Evolutionary conservation across 2,797 vertebrate species (phyloP), one percentile per base, ranked within the genome.

Genomic region (Tolypeutes matacus): DNA sequence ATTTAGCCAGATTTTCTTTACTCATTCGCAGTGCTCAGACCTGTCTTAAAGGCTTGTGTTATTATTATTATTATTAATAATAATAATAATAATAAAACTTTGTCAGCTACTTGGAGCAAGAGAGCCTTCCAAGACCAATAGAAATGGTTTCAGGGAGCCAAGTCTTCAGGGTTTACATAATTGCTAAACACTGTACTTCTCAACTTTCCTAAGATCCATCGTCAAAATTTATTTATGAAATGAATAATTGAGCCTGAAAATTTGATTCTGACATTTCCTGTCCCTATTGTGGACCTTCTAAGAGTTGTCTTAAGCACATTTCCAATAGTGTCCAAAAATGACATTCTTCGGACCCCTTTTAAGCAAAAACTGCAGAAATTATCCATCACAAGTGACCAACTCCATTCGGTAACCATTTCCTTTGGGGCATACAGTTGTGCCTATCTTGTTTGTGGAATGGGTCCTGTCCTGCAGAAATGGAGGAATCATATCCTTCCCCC

Each of bases 141-240:
- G 76, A 94, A 97, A 97, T 53, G 39, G 27, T 89, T 96, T 81
- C 15, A 77, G 82, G 96, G 90, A 97, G 96, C 96, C 96, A 97
- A 96, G 94, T 85, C 87, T 94, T 97, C 67, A 81, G 92, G 96
- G 75, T 89, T 15, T 96, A 78, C 80, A 67, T 93, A 97, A 96
- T 94, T 97, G 46, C 88, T 97, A 80, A 83, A 87, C 93, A 94
- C 76, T 87, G 91, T 94, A 86, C 75, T 95, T 90, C 93, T 98
- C 82, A 60, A 93, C 96, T 98, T 97, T 97, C 95, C 39, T 89
- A 96, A 97, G 94, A 31, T 58, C 89, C 95, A 95, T 97, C 96
- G 97, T 89, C 86, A 96, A 87, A 85, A 89, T 97, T 96, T 92
- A 95, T 86, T 98, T 97, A 82, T 94, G 86, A 95, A 75, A 93